Evolutionary conservation across 2,113 vertebrate genomes (phyloP).

Genomic region (Halcyon malimbica): DNA sequence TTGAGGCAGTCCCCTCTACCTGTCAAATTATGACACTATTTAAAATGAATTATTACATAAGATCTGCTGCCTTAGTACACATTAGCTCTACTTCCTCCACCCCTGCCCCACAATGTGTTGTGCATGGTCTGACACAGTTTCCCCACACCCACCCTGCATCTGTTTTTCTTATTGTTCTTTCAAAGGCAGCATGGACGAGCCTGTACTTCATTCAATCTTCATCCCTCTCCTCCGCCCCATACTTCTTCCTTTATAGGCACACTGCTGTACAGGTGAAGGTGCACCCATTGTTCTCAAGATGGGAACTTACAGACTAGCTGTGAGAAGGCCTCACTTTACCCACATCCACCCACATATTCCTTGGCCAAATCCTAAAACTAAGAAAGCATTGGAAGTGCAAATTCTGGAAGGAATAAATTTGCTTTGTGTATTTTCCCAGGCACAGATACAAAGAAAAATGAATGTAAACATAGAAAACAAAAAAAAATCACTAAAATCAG

Average conservation of each 20-base stretch:
- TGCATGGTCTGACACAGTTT: background rate
- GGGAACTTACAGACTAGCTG: background rate
- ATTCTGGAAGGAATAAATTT: background rate
- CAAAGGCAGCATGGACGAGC: background rate
- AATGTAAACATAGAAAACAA: background rate
- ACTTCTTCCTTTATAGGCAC: background rate
- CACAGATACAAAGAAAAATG: background rate
- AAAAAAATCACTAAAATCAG: background rate
- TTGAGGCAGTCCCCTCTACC: background rate
- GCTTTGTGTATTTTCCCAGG: background rate
- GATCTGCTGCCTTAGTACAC: background rate
- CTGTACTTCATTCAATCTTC: background rate
- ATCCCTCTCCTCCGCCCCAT: background rate
- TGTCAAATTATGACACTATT: background rate
- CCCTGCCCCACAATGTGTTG: background rate
- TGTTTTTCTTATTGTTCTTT: background rate
- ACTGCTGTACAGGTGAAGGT: background rate
- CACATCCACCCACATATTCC: background rate
- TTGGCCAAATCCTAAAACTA: background rate
- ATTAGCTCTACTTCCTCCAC: rapidly evolving
- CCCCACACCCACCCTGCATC: no score
- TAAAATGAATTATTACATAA: background rate
- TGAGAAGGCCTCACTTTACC: background rate
- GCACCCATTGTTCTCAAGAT: background rate
- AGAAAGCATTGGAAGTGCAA: background rate